phyloP scores from a whole-genome alignment of 2,888 invertebrate species.

The Drosophila limbata region DNA sequence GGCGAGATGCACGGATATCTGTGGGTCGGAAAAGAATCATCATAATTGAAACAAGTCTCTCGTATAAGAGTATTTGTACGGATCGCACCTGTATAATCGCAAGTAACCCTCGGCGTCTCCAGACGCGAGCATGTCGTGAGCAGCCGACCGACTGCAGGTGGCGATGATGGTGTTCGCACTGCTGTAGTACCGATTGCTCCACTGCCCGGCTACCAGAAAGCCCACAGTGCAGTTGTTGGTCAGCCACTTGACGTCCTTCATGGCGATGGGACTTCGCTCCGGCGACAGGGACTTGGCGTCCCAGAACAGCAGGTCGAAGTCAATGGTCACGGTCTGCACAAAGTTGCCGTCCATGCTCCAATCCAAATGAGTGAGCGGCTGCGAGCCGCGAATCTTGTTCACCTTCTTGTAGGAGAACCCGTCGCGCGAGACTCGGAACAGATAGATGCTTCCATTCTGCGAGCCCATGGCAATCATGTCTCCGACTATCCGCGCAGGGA shows the following conservation, averaged over 20 bases:
- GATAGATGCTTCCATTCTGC: slow-evolving; percentile 92
- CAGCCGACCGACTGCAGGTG: slow-evolving; percentile 92
- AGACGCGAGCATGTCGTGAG: slow-evolving; percentile 92
- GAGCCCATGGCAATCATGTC: slow-evolving; percentile 95
- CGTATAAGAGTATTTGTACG: neutral
- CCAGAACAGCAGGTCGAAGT: slow-evolving; percentile 96
- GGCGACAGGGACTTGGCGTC: slow-evolving; percentile 94
- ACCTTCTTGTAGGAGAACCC: slow-evolving; percentile 96
- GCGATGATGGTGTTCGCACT: slow-evolving; percentile 93
- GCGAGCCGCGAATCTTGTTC: slow-evolving; percentile 94
- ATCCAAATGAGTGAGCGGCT: slow-evolving; percentile 93
- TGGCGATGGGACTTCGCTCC: slow-evolving; percentile 94
- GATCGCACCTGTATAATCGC: slow-evolving; percentile 91
- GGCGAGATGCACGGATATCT: slow-evolving; percentile 94
- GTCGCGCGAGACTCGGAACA: slow-evolving; percentile 94
- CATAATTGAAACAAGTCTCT: neutral
- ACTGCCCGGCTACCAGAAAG: slow-evolving; percentile 94
- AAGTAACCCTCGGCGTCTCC: slow-evolving; percentile 96
- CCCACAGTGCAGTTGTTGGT: slow-evolving; percentile 95
- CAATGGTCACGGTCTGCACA: slow-evolving; percentile 95
- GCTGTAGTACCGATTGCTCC: slow-evolving; percentile 96
- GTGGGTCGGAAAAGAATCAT: slow-evolving; percentile 15
- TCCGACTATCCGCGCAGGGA: slow-evolving; percentile 88
- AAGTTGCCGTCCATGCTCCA: slow-evolving; percentile 96
- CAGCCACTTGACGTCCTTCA: slow-evolving; percentile 96